Conservation (phyloP, 30 jellyfish, hydroid and myxozoan genomes). For the Aurelia sp. region DNA sequence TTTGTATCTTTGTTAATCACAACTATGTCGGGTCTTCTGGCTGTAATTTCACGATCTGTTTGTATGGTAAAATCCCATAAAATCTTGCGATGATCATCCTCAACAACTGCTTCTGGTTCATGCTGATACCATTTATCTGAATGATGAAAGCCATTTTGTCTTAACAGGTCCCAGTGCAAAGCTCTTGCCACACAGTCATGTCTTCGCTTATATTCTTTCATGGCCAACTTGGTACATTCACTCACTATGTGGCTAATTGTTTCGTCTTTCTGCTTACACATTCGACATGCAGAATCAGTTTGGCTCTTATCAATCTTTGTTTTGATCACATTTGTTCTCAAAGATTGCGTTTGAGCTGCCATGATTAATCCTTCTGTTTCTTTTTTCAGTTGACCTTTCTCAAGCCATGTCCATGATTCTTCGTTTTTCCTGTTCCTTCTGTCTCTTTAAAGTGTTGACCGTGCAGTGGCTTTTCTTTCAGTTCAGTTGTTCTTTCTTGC, state of each 20-base stretch:
- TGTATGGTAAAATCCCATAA: no score
- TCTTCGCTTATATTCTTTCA: not conserved
- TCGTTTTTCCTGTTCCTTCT: constrained; percentile 1
- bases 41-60: no score
- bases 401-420: not conserved
- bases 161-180: constrained; percentile 33
- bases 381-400: not conserved
- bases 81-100: no score
- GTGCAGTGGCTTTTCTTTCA: constrained; percentile 20
- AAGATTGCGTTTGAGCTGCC: constrained; percentile 14
- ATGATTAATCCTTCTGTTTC: constrained; percentile 5
- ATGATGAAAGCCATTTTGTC: not conserved
- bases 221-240: constrained; percentile 35
- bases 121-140: no score
- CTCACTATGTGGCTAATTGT: constrained; percentile 33
- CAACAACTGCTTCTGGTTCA: no score
- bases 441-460: constrained; percentile 31
- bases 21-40: no score
- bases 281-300: constrained; percentile 23
- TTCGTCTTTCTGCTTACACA: constrained; percentile 19
- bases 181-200: constrained; percentile 24
- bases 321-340: not conserved
- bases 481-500: constrained; percentile 29
- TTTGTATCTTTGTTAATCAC: no score
- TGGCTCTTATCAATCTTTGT: constrained; percentile 12